Conservation (phyloP, 1,140 invertebrate species). For the Mercenaria mercenaria region DNA sequence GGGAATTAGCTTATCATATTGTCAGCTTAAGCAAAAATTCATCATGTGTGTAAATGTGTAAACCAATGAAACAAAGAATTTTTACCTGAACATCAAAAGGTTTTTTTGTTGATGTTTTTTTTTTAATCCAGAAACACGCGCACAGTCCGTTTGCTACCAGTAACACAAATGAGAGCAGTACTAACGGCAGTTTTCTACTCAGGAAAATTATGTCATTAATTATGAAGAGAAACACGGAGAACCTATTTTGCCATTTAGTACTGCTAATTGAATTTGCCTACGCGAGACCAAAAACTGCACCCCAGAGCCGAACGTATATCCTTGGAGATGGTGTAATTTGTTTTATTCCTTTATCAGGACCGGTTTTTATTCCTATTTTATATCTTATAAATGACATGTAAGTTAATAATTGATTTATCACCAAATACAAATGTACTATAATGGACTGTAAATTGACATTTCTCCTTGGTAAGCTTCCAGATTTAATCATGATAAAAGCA, state of each 20-base stretch:
- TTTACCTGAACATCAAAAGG: not conserved
- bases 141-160: not conserved
- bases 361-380: not conserved
- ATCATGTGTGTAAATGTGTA: no score
- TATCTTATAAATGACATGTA: not conserved
- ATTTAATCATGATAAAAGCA: not conserved
- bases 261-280: not conserved
- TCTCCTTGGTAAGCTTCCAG: not conserved
- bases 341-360: not conserved
- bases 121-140: not conserved
- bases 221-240: not conserved
- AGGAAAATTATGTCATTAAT: constrained; percentile 2
- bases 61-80: no score
- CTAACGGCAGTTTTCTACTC: not conserved
- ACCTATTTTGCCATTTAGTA: not conserved
- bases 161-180: not conserved
- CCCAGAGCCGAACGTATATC: not conserved
- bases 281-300: not conserved
- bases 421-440: no score
- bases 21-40: no score
- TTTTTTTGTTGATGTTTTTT: no score
- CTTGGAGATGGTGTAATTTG: not conserved
- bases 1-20: no score
- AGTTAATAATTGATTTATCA: constrained; percentile 8
- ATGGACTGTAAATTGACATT: not conserved